These are phyloP conservation scores for Ciconia boyciana DNA, from an alignment of 2,113 vertebrate genomes.

Conservation along the genomic window DNA sequence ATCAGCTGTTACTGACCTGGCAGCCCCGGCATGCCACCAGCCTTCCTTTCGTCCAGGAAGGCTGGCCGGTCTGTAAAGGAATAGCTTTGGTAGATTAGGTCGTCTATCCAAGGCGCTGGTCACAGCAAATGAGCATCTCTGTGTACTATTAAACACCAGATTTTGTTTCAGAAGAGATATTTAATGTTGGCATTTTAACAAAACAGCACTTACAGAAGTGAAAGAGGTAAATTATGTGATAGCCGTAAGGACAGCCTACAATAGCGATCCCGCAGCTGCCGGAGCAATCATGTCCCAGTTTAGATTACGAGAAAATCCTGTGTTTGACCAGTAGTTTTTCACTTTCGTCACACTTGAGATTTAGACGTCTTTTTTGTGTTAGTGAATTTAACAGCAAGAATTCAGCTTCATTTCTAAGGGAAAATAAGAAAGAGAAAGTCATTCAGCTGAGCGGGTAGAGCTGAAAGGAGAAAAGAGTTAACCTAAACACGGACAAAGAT, in stretches of 20 bases:
- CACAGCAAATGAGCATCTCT: neutral
- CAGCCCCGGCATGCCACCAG: neutral
- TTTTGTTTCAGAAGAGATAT: neutral
- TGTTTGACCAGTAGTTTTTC: neutral
- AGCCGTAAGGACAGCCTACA: neutral
- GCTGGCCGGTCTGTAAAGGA: neutral
- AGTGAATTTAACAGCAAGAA: neutral
- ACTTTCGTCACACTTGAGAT: neutral
- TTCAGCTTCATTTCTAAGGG: neutral
- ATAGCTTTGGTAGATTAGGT: neutral
- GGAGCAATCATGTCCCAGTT: neutral
- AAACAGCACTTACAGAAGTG: neutral
- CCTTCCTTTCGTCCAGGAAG: neutral
- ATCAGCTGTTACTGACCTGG: neutral
- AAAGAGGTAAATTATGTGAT: neutral
- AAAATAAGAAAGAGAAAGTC: neutral
- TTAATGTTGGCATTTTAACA: neutral
- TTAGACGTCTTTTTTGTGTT: neutral
- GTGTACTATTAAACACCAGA: neutral
- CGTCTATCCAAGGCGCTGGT: rapidly evolving
- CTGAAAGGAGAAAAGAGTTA: neutral
- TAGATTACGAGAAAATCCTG: neutral
- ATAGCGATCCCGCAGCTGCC: neutral
- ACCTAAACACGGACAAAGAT: neutral
- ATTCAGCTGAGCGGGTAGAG: neutral